Percentiles rank a stretch among this genome's conserved stretches.
phyloP scores from a whole-genome alignment of 2,113 vertebrate genomes.

The Protomyctophum bolini region DNA sequence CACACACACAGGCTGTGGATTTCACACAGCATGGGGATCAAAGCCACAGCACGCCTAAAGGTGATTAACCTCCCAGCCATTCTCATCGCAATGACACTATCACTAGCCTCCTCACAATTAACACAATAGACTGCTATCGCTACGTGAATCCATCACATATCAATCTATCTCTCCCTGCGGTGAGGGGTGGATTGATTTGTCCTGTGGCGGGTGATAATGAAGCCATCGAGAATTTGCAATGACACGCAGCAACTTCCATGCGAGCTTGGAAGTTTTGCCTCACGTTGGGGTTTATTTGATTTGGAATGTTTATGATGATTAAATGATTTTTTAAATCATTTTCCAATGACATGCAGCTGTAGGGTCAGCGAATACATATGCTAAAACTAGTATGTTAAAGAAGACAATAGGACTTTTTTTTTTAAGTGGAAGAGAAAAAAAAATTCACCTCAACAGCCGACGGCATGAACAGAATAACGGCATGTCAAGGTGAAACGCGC shows the following conservation, averaged over 20 bases:
- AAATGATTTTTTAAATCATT: too few species aligned
- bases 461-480: background rate
- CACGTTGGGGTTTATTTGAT: background rate
- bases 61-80: slow-evolving; percentile 64
- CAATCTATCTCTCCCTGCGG: slow-evolving; percentile 13
- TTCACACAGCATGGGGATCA: slow-evolving; percentile 68
- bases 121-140: slow-evolving; percentile 22
- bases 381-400: background rate
- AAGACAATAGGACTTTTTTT: background rate
- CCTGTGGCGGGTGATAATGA: background rate
- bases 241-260: slow-evolving; percentile 13
- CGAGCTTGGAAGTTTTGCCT: background rate
- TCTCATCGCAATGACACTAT: slow-evolving; percentile 51
- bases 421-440: background rate
- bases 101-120: slow-evolving; percentile 34
- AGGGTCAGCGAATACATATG: background rate
- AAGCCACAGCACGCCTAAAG: slow-evolving; percentile 63
- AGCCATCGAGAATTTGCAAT: slow-evolving; percentile 4
- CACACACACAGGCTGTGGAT: slow-evolving; percentile 64
- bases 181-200: background rate
- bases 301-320: background rate
- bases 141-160: slow-evolving; percentile 15
- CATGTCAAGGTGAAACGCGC: slow-evolving; percentile 18
- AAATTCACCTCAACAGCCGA: background rate
- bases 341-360: background rate